Evolutionary conservation across 2,888 invertebrate genomes (phyloP), one percentile per base, ranked within the genome.

Genomic region (Galerucella calmariensis): DNA sequence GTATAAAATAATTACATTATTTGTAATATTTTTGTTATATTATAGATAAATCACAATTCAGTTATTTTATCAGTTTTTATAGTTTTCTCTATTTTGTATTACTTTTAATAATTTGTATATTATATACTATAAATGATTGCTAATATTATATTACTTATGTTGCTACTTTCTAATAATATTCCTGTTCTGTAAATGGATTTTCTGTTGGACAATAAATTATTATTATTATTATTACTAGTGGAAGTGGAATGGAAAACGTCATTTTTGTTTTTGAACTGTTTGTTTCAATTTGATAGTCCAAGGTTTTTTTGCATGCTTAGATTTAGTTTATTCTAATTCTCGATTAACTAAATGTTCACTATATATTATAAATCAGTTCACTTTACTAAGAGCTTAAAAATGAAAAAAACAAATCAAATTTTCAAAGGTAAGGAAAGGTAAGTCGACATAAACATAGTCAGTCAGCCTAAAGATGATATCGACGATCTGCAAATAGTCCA

Each of bases 251-350:
- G 56, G 16, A 56, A 20, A 56, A 16, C 56, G 56, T 16, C 56
- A 56, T 56, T 56, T 51, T 51, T 51, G 51, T 56, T 56, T 20
- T 16, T 56, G 56, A 56, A 56, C 2, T 16, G 56, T 20, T 56
- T 56, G 56, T 56, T 56, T 56, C 58, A 56, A 69, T 79, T 81
- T 80, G 79, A 80, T 74, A 79, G 83, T 83, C 81, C 78, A 79
- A 79, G 79, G 81, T 78, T 78, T 56, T 56, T 77, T 81, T 82
- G 83, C 83, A 84, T 82, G 83, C 77, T 79, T 79, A 80, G 78
- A 69, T 63, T 77, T 79, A 79, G 75, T 75, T 62, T 72, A 72
- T 66, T 41, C 59, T 62, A 72, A 56, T 75, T 46, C 68, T 62
- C 61, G 46, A 72, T 70, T 27, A 58, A 68, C 59, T 16, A 41